A percentile compares a stretch with the other conserved stretches of the same genome.
phyloP scores from a whole-genome alignment of 2,888 invertebrate species.

The Caenorhabditis macrosperma region DNA sequence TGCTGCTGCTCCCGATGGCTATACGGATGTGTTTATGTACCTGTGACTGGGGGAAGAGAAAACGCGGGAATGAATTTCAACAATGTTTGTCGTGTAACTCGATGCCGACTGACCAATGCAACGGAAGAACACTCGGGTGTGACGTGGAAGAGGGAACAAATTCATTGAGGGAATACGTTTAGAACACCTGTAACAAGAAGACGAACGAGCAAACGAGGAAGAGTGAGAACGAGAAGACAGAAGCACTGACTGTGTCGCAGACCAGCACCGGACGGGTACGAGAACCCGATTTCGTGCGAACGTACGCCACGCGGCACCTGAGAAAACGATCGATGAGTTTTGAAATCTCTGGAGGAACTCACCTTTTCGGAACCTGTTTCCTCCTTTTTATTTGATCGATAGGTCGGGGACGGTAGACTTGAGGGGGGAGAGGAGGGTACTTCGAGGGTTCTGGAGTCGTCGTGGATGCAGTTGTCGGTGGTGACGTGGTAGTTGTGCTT shows the following conservation, averaged over 20 bases:
- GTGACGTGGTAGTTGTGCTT: constrained; percentile 44
- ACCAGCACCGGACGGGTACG: constrained; percentile 57
- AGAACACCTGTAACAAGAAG: constrained; percentile 45
- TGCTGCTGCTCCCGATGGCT: constrained; percentile 1
- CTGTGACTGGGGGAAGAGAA: constrained; percentile 2
- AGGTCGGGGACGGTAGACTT: constrained; percentile 49
- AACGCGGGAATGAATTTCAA: constrained; percentile 45
- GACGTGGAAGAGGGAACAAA: constrained; percentile 10
- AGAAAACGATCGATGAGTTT: constrained; percentile 8
- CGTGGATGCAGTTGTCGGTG: constrained; percentile 42
- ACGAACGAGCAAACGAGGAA: constrained; percentile 40
- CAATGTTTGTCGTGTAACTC: constrained; percentile 42
- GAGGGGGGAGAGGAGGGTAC: constrained; percentile 47
- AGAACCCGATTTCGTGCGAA: constrained; percentile 54
- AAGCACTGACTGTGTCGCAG: constrained; percentile 22
- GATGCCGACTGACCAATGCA: constrained; percentile 39
- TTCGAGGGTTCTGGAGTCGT: constrained; percentile 33
- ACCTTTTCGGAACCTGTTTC: constrained; percentile 49
- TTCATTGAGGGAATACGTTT: constrained; percentile 4
- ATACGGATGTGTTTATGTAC: constrained; percentile 39
- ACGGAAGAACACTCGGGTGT: constrained; percentile 23
- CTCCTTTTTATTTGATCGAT: constrained; percentile 49
- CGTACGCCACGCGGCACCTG: constrained; percentile 62
- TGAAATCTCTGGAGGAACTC: neutral
- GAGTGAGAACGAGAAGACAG: constrained; percentile 1